These are phyloP conservation scores for Melanchra persicariae DNA, from an alignment of 2,888 invertebrate genomes.

Conservation along the genomic window DNA sequence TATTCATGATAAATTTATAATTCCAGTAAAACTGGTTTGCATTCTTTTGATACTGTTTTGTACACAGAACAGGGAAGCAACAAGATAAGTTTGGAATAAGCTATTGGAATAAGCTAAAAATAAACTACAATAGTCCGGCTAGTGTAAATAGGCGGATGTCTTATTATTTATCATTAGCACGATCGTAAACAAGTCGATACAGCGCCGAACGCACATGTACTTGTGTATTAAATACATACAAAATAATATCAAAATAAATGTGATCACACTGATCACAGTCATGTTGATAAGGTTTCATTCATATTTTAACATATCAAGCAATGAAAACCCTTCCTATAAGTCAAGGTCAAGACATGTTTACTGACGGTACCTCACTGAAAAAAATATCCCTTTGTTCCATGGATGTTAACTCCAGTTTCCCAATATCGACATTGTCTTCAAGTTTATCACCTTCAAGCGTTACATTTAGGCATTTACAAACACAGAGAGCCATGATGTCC, in stretches of 20 bases:
- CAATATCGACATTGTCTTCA: slow-evolving; percentile 90
- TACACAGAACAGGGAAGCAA: slow-evolving; percentile 40
- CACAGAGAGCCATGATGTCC: slow-evolving; percentile 89
- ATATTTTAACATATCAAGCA: slow-evolving; percentile 54
- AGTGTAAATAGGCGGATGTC: not conserved
- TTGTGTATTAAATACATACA: slow-evolving; percentile 41
- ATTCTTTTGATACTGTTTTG: slow-evolving; percentile 46
- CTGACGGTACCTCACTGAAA: slow-evolving; percentile 92
- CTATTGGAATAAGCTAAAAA: slow-evolving; percentile 32
- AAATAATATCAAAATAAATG: slow-evolving; percentile 46
- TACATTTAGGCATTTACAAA: slow-evolving; percentile 95
- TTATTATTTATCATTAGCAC: slow-evolving; percentile 33
- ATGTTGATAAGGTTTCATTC: slow-evolving; percentile 46
- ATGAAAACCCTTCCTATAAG: slow-evolving; percentile 74
- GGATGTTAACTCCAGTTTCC: slow-evolving; percentile 90
- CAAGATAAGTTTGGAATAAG: slow-evolving; percentile 17
- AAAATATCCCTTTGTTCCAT: slow-evolving; percentile 92
- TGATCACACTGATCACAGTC: slow-evolving; percentile 34
- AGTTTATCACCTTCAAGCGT: slow-evolving; percentile 91
- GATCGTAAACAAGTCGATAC: slow-evolving; percentile 66
- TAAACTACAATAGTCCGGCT: slow-evolving; percentile 10
- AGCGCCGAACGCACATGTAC: slow-evolving; percentile 69
- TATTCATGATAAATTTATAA: slow-evolving; percentile 45
- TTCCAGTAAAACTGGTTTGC: slow-evolving; percentile 49
- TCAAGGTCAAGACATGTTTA: slow-evolving; percentile 89